Evolutionary conservation across 2,797 vertebrate genomes (phyloP).

Genomic region (Percopsis omiscomaycus): DNA sequence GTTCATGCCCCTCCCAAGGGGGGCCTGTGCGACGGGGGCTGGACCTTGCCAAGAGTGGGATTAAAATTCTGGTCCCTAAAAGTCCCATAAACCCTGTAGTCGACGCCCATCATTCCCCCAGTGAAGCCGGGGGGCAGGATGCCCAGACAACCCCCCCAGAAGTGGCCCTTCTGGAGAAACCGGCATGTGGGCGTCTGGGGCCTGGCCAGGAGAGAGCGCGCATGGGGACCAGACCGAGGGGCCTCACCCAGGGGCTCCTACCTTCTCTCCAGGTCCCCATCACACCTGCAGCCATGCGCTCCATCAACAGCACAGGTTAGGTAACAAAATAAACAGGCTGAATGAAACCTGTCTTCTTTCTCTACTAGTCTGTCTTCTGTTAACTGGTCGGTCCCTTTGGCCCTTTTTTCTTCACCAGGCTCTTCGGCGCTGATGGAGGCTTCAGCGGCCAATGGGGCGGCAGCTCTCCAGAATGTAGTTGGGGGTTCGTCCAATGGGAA

Average conservation of each 20-base stretch:
- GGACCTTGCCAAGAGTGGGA: slow-evolving; percentile 91
- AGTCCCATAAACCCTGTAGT: slow-evolving; percentile 89
- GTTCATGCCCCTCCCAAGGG: slow-evolving; percentile 56
- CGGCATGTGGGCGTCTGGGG: slow-evolving; percentile 80
- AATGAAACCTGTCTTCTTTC: background rate
- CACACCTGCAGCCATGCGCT: slow-evolving; percentile 81
- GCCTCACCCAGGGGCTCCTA: slow-evolving; percentile 78
- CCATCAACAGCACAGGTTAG: slow-evolving; percentile 87
- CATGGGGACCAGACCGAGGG: slow-evolving; percentile 91
- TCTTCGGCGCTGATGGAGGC: slow-evolving; percentile 83
- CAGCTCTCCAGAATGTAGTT: slow-evolving; percentile 78
- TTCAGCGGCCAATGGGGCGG: slow-evolving; percentile 81
- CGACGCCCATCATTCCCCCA: slow-evolving; percentile 85
- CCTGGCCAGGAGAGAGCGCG: slow-evolving; percentile 92
- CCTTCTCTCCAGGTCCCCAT: slow-evolving; percentile 80
- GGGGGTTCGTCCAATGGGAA: slow-evolving; percentile 76
- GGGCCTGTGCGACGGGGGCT: slow-evolving; percentile 82
- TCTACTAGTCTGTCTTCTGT: background rate
- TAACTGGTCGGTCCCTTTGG: background rate
- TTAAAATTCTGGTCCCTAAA: slow-evolving; percentile 97
- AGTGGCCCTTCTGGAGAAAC: slow-evolving; percentile 88
- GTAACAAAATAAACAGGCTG: background rate
- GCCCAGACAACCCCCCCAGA: slow-evolving; percentile 89
- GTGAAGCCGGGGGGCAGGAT: slow-evolving; percentile 84
- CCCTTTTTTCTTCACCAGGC: slow-evolving; percentile 66